phyloP scores from a whole-genome alignment of 2,888 invertebrate genomes.

The Leucania comma region DNA sequence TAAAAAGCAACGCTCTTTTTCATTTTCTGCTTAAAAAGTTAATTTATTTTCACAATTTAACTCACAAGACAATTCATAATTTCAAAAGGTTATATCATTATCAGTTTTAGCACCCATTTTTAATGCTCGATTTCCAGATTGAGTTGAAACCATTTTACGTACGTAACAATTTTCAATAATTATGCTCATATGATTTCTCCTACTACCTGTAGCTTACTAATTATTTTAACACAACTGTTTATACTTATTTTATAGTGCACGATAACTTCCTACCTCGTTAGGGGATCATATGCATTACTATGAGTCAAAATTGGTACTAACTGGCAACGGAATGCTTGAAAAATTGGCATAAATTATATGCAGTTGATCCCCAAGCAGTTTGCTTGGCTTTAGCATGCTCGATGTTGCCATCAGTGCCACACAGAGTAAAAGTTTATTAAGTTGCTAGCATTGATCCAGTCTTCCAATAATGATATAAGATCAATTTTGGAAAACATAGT shows the following conservation, averaged over 20 bases:
- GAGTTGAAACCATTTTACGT: slow-evolving; percentile 46
- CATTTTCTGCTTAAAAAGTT: background rate
- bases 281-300: slow-evolving; percentile 48
- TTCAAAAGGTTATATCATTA: background rate
- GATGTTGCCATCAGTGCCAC: slow-evolving; percentile 78
- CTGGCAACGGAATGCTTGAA: slow-evolving; percentile 48
- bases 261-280: slow-evolving; percentile 23
- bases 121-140: slow-evolving; percentile 41
- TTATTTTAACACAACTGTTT: slow-evolving; percentile 33
- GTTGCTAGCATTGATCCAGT: slow-evolving; percentile 76
- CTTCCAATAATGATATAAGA: slow-evolving; percentile 1
- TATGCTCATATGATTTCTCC: slow-evolving; percentile 30
- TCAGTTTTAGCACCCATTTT: slow-evolving; percentile 40
- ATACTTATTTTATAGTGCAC: slow-evolving; percentile 39
- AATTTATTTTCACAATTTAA: background rate
- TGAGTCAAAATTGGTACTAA: slow-evolving; percentile 57
- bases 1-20: background rate
- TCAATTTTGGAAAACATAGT: background rate
- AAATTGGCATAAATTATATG: slow-evolving; percentile 54
- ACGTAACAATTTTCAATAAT: slow-evolving; percentile 50
- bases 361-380: slow-evolving; percentile 69
- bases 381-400: slow-evolving; percentile 74
- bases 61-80: slow-evolving; percentile 12
- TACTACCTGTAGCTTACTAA: slow-evolving; percentile 21
- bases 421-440: slow-evolving; percentile 67